Conservation (phyloP, 2,888 invertebrate genomes). For the Adelphocoris suturalis region DNA sequence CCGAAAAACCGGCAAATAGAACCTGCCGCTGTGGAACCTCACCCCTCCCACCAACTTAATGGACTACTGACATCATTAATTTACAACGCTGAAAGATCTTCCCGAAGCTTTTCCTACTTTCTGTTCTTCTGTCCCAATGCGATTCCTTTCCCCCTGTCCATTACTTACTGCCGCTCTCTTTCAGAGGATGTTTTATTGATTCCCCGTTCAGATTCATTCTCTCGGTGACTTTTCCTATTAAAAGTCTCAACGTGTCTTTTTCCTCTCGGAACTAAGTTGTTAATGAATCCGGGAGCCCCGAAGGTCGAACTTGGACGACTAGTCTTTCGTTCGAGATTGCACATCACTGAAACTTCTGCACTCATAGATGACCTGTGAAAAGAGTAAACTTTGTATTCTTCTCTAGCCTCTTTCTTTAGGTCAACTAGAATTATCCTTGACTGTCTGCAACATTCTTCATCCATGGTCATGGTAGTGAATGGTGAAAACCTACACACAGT, state of each 20-base stretch:
- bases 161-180: constrained; percentile 13
- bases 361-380: no score
- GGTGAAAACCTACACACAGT: no score
- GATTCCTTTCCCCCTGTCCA: neutral
- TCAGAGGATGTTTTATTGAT: constrained; percentile 45
- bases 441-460: no score
- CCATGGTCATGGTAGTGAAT: no score
- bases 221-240: constrained; percentile 44
- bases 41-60: constrained; percentile 2
- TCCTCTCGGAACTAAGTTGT: neutral
- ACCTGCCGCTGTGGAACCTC: constrained; percentile 26
- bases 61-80: constrained; percentile 47
- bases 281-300: neutral
- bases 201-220: constrained; percentile 17
- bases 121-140: neutral
- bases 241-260: constrained; percentile 8
- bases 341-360: neutral
- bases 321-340: neutral
- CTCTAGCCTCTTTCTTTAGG: neutral
- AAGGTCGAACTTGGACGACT: neutral
- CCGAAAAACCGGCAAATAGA: neutral
- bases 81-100: constrained; percentile 40
- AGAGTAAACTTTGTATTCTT: no score
- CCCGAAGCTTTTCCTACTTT: neutral
- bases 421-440: neutral